A percentile compares a stretch with the other conserved stretches of the same genome.
Conservation (phyloP, 2,888 invertebrate species). For the Exephanes ischioxanthus region DNA sequence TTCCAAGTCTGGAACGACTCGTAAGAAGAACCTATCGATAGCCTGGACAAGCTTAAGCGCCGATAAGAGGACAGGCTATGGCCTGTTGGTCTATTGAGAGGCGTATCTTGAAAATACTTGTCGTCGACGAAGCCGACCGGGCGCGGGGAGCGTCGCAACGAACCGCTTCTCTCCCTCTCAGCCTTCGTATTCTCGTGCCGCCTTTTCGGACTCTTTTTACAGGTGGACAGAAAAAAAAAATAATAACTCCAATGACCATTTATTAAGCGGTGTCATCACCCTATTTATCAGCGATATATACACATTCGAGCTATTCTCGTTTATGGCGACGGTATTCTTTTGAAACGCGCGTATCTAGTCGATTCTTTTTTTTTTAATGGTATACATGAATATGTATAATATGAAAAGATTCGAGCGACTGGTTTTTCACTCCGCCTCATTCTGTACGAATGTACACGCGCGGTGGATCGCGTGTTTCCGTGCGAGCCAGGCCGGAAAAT, state of each 20-base stretch:
- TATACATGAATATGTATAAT: constrained; percentile 3
- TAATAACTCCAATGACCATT: constrained; percentile 54
- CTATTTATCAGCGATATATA: constrained; percentile 47
- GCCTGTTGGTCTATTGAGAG: constrained; percentile 70
- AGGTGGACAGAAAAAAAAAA: constrained; percentile 44
- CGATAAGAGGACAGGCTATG: constrained; percentile 72
- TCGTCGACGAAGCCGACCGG: constrained; percentile 55
- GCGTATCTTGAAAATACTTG: constrained; percentile 67
- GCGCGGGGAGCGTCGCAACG: constrained; percentile 33
- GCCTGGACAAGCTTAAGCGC: constrained; percentile 69
- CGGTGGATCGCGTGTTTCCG: constrained; percentile 41
- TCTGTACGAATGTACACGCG: constrained; percentile 9
- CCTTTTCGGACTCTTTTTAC: constrained; percentile 58
- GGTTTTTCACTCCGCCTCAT: background rate
- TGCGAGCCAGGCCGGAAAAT: constrained; percentile 29
- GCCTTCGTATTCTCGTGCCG: constrained; percentile 42
- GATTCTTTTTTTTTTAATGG: constrained; percentile 29
- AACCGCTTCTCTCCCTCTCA: constrained; percentile 47
- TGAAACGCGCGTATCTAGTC: background rate
- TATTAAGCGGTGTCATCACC: constrained; percentile 59
- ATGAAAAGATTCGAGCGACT: background rate
- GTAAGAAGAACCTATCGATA: constrained; percentile 70
- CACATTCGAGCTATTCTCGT: background rate
- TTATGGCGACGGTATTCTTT: constrained; percentile 5
- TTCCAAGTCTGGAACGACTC: constrained; percentile 71